A percentile compares a stretch with the other conserved stretches of the same genome.
These are phyloP conservation scores for Digitonthophagus gazella DNA, from an alignment of 2,888 invertebrate genomes.

Conservation along the genomic window DNA sequence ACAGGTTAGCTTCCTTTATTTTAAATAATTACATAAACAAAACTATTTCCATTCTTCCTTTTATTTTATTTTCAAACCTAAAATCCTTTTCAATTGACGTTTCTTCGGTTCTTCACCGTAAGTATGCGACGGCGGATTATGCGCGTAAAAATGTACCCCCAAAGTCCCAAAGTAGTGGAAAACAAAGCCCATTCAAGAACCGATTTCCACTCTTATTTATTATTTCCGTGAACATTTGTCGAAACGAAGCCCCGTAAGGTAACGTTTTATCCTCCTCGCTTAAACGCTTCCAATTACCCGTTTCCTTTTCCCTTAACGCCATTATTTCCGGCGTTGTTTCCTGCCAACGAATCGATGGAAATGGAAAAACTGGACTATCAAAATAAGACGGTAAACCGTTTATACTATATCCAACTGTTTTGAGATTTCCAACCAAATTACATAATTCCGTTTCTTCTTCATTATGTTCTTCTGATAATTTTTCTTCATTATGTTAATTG, in stretches of 20 bases:
- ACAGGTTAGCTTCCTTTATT: no score
- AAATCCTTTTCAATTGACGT: constrained; percentile 59
- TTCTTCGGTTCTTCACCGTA: constrained; percentile 59
- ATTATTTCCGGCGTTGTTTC: constrained; percentile 70
- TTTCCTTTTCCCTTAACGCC: constrained; percentile 63
- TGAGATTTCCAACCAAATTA: constrained; percentile 70
- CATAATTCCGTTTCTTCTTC: constrained; percentile 6
- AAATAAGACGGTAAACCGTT: constrained; percentile 77
- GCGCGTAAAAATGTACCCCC: no score
- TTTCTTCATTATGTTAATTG: no score
- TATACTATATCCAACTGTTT: constrained; percentile 83
- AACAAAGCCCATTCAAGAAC: constrained; percentile 53
- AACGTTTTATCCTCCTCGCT: constrained; percentile 68
- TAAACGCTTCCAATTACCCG: constrained; percentile 69
- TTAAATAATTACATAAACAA: no score
- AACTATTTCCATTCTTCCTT: no score
- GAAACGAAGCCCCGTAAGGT: constrained; percentile 67
- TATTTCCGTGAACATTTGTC: constrained; percentile 69
- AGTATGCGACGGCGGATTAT: constrained; percentile 52
- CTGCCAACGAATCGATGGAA: constrained; percentile 83
- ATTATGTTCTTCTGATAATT: no score
- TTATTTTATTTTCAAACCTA: constrained; percentile 57
- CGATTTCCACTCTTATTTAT: constrained; percentile 64
- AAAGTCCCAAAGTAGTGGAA: no score
- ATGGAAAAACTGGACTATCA: constrained; percentile 76